A percentile compares a stretch with the other conserved stretches of the same genome.
Evolutionary conservation across 2,113 vertebrate species (phyloP).

Genomic region (Oreochromis spilurus): DNA sequence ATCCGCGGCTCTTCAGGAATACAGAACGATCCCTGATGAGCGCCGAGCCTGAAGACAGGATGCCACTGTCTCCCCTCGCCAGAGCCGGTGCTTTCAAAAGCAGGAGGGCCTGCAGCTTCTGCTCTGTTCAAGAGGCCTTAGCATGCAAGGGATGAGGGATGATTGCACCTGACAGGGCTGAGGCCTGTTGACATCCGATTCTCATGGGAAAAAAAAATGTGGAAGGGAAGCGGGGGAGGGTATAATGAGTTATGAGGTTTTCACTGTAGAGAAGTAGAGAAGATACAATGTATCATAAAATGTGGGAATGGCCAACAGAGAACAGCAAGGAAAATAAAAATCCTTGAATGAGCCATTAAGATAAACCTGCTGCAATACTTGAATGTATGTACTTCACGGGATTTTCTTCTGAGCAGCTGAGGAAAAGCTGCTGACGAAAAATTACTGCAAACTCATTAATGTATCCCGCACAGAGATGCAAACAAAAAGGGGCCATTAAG

Average conservation of each 20-base stretch:
- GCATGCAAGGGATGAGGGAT: constrained; percentile 52
- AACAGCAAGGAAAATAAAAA: not conserved
- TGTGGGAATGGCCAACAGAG: not conserved
- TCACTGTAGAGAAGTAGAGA: not conserved
- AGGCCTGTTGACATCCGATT: not conserved
- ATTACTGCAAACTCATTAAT: not conserved
- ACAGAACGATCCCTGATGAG: constrained; percentile 60
- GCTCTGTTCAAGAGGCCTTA: constrained; percentile 40
- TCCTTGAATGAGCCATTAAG: not conserved
- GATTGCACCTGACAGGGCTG: constrained; percentile 51
- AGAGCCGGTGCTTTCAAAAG: constrained; percentile 46
- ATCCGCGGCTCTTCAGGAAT: constrained; percentile 45
- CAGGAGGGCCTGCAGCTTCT: constrained; percentile 15
- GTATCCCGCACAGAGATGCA: not conserved
- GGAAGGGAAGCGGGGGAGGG: not conserved
- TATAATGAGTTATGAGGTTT: not conserved
- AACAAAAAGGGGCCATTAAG: not conserved
- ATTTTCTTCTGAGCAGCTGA: not conserved
- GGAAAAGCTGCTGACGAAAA: not conserved
- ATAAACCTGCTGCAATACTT: not conserved
- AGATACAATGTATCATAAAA: not conserved
- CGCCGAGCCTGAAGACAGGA: constrained; percentile 48
- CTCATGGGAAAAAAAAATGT: not conserved
- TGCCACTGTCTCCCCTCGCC: constrained; percentile 50
- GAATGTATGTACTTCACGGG: not conserved